These are phyloP conservation scores for Aphrophora alni DNA, from an alignment of 2,888 invertebrate species.

Conservation along the genomic window DNA sequence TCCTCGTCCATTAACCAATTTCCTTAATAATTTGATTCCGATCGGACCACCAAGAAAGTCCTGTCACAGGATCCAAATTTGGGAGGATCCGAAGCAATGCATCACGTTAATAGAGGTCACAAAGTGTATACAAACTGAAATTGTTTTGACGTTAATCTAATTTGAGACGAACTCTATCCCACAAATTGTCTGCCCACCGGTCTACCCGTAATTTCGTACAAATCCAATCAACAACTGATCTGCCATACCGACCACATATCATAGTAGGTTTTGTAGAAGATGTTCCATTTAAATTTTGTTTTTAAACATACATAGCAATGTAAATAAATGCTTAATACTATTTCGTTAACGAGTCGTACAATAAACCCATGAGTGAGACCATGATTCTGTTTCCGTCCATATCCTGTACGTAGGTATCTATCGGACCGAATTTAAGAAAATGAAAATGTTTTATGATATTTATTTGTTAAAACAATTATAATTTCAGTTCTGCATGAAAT, in stretches of 20 bases:
- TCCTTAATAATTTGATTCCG: not conserved
- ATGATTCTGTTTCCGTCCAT: too few species aligned
- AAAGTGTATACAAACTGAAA: not conserved
- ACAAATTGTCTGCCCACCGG: constrained; percentile 37
- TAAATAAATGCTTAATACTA: too few species aligned
- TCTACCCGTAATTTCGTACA: constrained; percentile 33
- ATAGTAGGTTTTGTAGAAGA: not conserved
- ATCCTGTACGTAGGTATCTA: too few species aligned
- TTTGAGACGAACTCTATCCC: constrained; percentile 34
- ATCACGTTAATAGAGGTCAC: not conserved
- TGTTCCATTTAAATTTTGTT: too few species aligned
- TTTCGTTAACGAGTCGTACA: too few species aligned
- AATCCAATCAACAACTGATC: constrained; percentile 31
- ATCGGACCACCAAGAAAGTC: not conserved
- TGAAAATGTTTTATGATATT: too few species aligned
- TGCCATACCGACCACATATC: not conserved
- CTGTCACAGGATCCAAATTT: not conserved
- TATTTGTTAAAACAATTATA: too few species aligned
- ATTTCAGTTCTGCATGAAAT: too few species aligned
- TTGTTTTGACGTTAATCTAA: constrained; percentile 28
- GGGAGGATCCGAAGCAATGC: not conserved
- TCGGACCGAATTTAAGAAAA: too few species aligned
- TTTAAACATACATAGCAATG: too few species aligned
- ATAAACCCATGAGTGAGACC: too few species aligned
- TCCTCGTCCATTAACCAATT: not conserved